Percentiles rank a stretch among this genome's conserved stretches.
Conservation (phyloP, 37 sponge, comb jelly and placozoan species). For the Tethya wilhelma region DNA sequence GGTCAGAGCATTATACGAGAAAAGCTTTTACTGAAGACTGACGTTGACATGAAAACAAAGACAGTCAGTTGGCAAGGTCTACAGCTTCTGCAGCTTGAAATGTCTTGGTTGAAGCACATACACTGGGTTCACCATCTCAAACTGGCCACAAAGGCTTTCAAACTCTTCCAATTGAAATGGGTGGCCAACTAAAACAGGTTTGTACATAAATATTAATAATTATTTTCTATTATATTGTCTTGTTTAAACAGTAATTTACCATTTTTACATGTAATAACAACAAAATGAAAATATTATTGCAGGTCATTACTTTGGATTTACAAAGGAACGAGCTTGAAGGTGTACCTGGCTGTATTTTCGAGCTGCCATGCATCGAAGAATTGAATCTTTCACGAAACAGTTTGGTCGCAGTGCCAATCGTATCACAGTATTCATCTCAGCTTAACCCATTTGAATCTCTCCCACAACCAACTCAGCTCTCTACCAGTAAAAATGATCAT, state of each 20-base stretch:
- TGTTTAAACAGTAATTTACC: neutral
- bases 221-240: neutral
- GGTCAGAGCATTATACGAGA: constrained; percentile 22
- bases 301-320: constrained; percentile 49
- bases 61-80: constrained; percentile 77
- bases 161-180: constrained; percentile 61
- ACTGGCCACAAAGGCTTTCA: constrained; percentile 57
- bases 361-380: constrained; percentile 46
- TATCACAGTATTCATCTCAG: constrained; percentile 50
- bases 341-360: constrained; percentile 55
- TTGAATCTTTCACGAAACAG: constrained; percentile 70
- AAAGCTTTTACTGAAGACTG: constrained; percentile 70
- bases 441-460: constrained; percentile 58
- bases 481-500: constrained; percentile 28
- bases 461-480: constrained; percentile 54
- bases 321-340: constrained; percentile 49
- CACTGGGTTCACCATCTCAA: constrained; percentile 67
- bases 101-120: constrained; percentile 67
- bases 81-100: constrained; percentile 52
- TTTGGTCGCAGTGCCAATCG: constrained; percentile 53
- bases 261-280: neutral
- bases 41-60: constrained; percentile 53
- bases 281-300: neutral
- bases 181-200: constrained; percentile 56
- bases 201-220: neutral